Base-by-base conservation (phyloP, 2,797 vertebrate genomes). In the Dallia pectoralis region DNA sequence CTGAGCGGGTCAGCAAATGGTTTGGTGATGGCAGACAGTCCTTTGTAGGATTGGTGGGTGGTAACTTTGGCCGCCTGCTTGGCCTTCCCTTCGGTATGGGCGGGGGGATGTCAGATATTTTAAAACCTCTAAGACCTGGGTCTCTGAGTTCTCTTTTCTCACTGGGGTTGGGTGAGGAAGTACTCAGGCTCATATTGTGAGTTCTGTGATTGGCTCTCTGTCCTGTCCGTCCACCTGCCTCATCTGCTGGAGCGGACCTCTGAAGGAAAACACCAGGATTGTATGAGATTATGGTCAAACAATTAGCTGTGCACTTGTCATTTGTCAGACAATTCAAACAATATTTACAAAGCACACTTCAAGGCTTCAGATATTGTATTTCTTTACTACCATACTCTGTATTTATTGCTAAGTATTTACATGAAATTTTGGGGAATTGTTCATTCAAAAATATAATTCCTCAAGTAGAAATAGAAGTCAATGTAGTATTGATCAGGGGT, bases 221-320 rank as follows among this genome's bases (percentile, higher is more conserved):
- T 29, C 78, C 48, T 67, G 33, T 59, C 71, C 82, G 71, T 71
- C 9, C 29, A 44, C 75, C 25, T 2, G 32, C 40, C 22, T 77
- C 69, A 14, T 5, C 65, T 73, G 1, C 30, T 0, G 74, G 47
- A 67, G 53, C 8, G 15, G 65, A 59, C 22, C 22, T 77, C 88
- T 90, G 81, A 67, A 61, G 40, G 22, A 80, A 61, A 79, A 82
- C 16, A 40, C 25, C 81, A 33, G 11, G 32, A 18, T 16, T 30
- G n/a, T 18, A 40, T 33, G 29, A 27, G 19, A 40, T 48, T 40
- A 67, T 19, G 22, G 48, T 30, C 1, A 9, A 30, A 48, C 30
- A 6, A 25, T 29, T 19, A 56, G 53, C n/a, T 25, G 22, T 56
- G 22, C 53, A 25, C 53, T 11, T 2, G 53, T 2, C n/a, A 59